Evolutionary conservation across 2,113 vertebrate species (phyloP), one percentile per base, ranked within the genome.

Genomic region (Zeus faber): DNA sequence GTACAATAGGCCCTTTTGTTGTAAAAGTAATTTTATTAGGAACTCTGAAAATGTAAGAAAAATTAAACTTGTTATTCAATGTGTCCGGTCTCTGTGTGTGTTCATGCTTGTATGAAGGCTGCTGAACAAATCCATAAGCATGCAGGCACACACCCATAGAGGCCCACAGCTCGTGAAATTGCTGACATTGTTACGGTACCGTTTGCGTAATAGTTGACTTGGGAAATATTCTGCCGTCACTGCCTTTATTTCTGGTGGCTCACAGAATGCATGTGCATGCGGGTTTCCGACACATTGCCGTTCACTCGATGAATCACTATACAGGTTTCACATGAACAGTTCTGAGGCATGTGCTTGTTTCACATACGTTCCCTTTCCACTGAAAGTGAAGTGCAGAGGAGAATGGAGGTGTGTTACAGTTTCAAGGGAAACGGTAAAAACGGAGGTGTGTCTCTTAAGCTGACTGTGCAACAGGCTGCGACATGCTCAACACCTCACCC

Each of bases 371-470:
- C 63, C 27, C 72, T 74, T 72, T 83, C 72, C 64, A 49, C 65
- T 58, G 74, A 79, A 72, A 77, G 78, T 65, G 71, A 72, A 70
- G 65, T 49, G 45, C 1, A 5, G 4, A n/a, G n/a, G n/a, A n/a
- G n/a, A n/a, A n/a, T n/a, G n/a, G 69, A 70, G 76, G 73, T 62
- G 72, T 74, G 69, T 54, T 49, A 58, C 65, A 39, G 70, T 85
- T 80, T 84, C 77, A 71, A 59, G 59, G 39, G 39, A 58, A 78
- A 71, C 81, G 70, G 54, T 55, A 46, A 44, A 67, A 72, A 54
- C n/a, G 74, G 76, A 70, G 83, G 81, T 23, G 83, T 79, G 77
- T 74, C 67, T 58, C 65, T 10, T 37, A 9, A 33, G 16, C 58
- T 49, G 54, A 52, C 71, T 20, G 33, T 58, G 48, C 17, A 60